A percentile compares a stretch with the other conserved stretches of the same genome.
phyloP scores from a whole-genome alignment of 2,888 invertebrate genomes.

The Chloromyia formosa region DNA sequence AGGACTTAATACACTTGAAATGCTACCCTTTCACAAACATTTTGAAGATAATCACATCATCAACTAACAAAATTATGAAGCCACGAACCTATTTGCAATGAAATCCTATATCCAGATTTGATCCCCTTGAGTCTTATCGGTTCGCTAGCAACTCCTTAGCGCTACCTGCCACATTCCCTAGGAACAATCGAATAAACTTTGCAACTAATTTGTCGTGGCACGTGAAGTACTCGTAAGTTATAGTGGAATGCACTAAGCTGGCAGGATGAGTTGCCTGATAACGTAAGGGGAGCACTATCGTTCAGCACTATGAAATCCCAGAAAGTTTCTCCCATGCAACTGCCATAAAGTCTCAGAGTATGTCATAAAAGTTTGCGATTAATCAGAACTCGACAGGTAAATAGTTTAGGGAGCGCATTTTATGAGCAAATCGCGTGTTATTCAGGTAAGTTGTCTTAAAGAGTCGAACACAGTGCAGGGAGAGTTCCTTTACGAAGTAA shows the following conservation, averaged over 20 bases:
- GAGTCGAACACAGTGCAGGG: not conserved
- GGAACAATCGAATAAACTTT: not conserved
- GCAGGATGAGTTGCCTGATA: not conserved
- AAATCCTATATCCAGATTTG: too few relatives aligned
- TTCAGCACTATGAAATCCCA: not conserved
- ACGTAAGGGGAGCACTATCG: not conserved
- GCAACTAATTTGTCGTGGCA: conserved; percentile 5
- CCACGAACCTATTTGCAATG: too few relatives aligned
- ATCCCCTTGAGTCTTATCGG: too few relatives aligned
- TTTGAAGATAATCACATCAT: too few relatives aligned
- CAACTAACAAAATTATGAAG: too few relatives aligned
- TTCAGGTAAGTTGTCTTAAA: not conserved
- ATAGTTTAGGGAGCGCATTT: conserved; percentile 5
- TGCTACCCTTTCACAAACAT: too few relatives aligned
- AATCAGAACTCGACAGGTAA: conserved; percentile 11
- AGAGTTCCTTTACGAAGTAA: not conserved
- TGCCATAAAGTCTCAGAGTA: conserved; percentile 14
- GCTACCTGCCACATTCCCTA: not conserved
- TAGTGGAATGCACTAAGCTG: not conserved
- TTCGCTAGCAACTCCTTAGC: too few relatives aligned
- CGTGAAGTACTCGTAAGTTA: conserved; percentile 2
- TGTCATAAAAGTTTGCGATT: conserved; percentile 16
- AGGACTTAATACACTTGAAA: too few relatives aligned
- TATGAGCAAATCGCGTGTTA: conserved; percentile 6
- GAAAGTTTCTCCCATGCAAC: not conserved